Evolutionary conservation across 2,888 invertebrate species (phyloP), one percentile per base, ranked within the genome.

Genomic region (Trileptium ribeirensis): DNA sequence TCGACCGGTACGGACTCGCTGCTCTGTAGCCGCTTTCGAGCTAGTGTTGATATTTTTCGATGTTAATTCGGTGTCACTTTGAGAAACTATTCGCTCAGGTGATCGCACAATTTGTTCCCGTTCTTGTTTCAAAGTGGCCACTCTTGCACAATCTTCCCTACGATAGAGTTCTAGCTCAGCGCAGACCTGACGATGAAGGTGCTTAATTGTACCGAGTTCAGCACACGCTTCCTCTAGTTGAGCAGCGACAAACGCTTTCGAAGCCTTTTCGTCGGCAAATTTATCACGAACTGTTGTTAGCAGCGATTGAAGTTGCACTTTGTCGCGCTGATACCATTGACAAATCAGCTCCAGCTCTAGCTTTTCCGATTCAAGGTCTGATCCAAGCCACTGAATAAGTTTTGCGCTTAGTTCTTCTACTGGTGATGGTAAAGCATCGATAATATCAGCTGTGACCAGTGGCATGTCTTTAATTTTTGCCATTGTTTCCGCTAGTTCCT

Each of bases 141-240:
- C 3, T 24, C 77, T 51, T 1, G 1, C 29, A 1, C 29, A 31
- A 3, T 83, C 82, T 74, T 86, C 86, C 33, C 36, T 79, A 67
- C 85, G 82, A 81, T 83, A 86, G 37, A 86, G 80, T 39, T 83
- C 83, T 38, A 86, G 81, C 51, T 86, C 86, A 3, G 81, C 82
- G 64, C 82, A 77, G 3, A 39, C 38, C n/a, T 75, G 33, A 36
- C 39, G 36, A 39, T 75, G 77, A 2, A 75, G 37, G n/a, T 75
- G 77, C 8, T 34, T n/a, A 24, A 75, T 29, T 36, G 39, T 75
- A n/a, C 8, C 77, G 15, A 39, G 39, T 39, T 75, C 3, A 51
- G 8, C 51, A 51, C 51, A 15, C 24, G 51, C 24, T 51, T 51
- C 51, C 24, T 51, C 24, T 29, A 75, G 38, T 29, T 34, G n/a